Conservation (phyloP, 1,140 invertebrate species). For the Myzus persicae region DNA sequence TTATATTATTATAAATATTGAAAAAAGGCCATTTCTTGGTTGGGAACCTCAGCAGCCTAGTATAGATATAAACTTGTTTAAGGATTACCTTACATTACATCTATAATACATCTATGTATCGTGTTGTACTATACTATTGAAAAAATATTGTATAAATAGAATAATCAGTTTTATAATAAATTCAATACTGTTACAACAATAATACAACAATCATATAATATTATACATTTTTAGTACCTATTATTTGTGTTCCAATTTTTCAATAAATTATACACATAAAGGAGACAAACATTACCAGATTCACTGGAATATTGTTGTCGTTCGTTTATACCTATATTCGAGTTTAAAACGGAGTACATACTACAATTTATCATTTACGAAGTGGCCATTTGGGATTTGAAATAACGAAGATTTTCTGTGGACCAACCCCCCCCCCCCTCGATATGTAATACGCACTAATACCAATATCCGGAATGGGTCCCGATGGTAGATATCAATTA, state of each 20-base stretch:
- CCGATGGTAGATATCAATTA: neutral
- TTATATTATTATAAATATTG: too few relatives aligned
- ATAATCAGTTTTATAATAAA: too few relatives aligned
- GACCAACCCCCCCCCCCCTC: too few relatives aligned
- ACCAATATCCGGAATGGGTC: neutral
- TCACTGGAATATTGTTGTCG: neutral
- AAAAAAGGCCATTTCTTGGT: too few relatives aligned
- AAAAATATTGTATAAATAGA: too few relatives aligned
- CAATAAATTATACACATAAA: neutral
- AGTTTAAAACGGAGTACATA: neutral
- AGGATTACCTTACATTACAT: too few relatives aligned
- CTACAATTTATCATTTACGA: neutral
- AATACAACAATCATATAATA: neutral
- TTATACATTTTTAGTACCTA: neutral
- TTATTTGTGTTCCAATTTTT: too few relatives aligned
- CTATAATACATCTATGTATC: too few relatives aligned
- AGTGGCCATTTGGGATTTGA: neutral
- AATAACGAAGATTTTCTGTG: neutral
- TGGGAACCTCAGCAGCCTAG: too few relatives aligned
- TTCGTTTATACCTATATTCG: neutral
- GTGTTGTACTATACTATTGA: too few relatives aligned
- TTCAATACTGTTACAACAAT: too few relatives aligned
- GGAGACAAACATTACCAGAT: neutral
- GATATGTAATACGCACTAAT: neutral
- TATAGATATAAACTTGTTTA: too few relatives aligned